These are phyloP conservation scores for Neoitamus cyanurus DNA, from an alignment of 2,888 invertebrate genomes.

Conservation along the genomic window DNA sequence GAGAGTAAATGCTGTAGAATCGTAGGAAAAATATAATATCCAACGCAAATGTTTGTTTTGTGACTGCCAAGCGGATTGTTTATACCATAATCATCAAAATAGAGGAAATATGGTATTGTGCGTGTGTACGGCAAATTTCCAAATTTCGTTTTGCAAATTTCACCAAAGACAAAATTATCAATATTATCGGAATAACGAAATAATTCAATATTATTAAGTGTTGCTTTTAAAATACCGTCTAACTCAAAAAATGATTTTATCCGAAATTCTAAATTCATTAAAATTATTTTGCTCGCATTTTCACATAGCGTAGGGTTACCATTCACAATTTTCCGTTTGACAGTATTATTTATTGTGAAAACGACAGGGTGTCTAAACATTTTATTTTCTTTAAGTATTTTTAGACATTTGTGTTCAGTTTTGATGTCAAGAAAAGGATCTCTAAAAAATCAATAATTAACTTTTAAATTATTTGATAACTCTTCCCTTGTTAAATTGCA, in stretches of 20 bases:
- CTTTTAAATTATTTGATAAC: no score
- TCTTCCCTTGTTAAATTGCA: no score
- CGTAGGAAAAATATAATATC: neutral
- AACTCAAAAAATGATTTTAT: neutral
- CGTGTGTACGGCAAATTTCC: neutral
- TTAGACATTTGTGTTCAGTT: no score
- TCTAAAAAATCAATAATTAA: no score
- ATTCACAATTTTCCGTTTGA: no score
- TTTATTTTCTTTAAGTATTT: no score
- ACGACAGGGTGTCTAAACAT: no score
- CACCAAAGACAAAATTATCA: neutral
- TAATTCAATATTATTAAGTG: neutral
- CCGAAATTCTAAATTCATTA: neutral
- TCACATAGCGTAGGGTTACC: neutral
- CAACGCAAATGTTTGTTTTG: neutral
- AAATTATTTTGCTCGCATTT: neutral
- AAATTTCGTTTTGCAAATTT: neutral
- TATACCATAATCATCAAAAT: neutral
- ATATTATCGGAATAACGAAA: neutral
- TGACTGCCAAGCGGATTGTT: neutral
- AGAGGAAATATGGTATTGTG: neutral
- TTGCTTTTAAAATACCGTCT: neutral
- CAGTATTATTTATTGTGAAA: no score
- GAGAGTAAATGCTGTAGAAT: neutral
- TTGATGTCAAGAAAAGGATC: no score